phyloP scores from a whole-genome alignment of 1,140 invertebrate genomes.

The Neoseiulus cucumeris region DNA sequence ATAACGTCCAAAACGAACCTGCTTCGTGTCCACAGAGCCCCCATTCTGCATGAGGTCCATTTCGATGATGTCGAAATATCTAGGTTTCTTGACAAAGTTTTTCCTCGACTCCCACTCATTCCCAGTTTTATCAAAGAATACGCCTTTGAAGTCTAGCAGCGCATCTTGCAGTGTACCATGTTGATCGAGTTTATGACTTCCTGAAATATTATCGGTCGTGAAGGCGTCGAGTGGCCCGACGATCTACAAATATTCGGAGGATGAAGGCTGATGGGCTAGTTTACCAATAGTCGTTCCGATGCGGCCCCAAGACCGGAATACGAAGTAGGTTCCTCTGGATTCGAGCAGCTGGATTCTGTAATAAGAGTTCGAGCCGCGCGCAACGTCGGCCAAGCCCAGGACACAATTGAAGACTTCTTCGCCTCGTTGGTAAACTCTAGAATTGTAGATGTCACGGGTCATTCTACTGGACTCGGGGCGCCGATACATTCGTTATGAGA shows the following conservation, averaged over 20 bases:
- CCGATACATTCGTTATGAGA: too few species aligned
- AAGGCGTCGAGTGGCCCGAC: too few species aligned
- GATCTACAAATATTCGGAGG: too few species aligned
- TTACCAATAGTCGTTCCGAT: slow-evolving; percentile 69
- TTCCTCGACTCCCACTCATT: slow-evolving; percentile 49
- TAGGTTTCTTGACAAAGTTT: slow-evolving; percentile 55
- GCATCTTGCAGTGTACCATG: slow-evolving; percentile 37
- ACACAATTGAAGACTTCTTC: slow-evolving; percentile 49
- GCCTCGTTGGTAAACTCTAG: slow-evolving; percentile 42
- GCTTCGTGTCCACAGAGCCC: not conserved
- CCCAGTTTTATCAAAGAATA: slow-evolving; percentile 64
- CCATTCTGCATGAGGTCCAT: slow-evolving; percentile 53
- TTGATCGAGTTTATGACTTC: slow-evolving; percentile 49
- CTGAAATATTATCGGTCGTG: not conserved
- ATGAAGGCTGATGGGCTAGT: slow-evolving; percentile 14
- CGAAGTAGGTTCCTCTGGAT: slow-evolving; percentile 47
- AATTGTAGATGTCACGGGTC: not conserved
- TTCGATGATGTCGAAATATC: slow-evolving; percentile 69
- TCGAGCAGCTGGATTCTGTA: slow-evolving; percentile 85
- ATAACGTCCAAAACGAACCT: not conserved
- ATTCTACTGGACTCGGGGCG: too few species aligned
- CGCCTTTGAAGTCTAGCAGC: slow-evolving; percentile 39
- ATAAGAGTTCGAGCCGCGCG: slow-evolving; percentile 68
- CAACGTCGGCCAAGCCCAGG: slow-evolving; percentile 63
- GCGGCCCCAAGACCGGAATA: slow-evolving; percentile 81